Conservation (phyloP, 2,888 invertebrate genomes). For the Pasiphila rectangulata region DNA sequence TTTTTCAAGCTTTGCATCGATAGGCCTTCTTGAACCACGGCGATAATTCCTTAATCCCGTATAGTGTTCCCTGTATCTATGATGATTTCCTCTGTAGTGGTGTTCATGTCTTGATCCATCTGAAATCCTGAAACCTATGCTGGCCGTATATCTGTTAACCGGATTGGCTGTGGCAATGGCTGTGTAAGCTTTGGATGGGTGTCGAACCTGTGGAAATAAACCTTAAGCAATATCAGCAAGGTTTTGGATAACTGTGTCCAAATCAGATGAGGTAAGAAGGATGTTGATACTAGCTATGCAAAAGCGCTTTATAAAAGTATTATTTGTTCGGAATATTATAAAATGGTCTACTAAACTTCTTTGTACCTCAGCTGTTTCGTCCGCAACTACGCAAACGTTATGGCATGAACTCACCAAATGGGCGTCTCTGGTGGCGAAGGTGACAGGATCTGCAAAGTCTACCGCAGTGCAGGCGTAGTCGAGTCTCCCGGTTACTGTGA, state of each 20-base stretch:
- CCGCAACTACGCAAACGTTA: constrained; percentile 19
- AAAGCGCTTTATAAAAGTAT: too few relatives aligned
- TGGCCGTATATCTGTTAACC: constrained; percentile 18
- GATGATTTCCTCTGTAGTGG: constrained; percentile 12
- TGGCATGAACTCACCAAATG: constrained; percentile 87
- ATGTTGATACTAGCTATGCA: not conserved
- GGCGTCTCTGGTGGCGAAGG: constrained; percentile 94
- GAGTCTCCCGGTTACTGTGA: constrained; percentile 90
- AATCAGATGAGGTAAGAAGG: constrained; percentile 15
- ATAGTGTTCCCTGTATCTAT: constrained; percentile 8
- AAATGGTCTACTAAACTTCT: not conserved
- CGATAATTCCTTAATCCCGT: not conserved
- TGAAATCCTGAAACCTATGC: constrained; percentile 23
- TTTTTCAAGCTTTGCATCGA: not conserved
- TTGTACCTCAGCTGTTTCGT: constrained; percentile 21
- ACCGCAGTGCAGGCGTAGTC: constrained; percentile 93
- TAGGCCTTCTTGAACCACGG: not conserved
- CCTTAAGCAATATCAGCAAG: constrained; percentile 26
- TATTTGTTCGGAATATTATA: too few relatives aligned
- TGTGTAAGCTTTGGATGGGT: constrained; percentile 14
- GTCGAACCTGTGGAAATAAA: constrained; percentile 24
- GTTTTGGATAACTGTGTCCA: constrained; percentile 12
- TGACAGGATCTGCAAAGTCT: constrained; percentile 93
- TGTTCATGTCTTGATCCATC: constrained; percentile 13
- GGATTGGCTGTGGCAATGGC: constrained; percentile 19